Percentiles rank a stretch among this genome's conserved stretches.
phyloP scores from a whole-genome alignment of 2,888 invertebrate species.

The Heteromyza rotundicornis region DNA sequence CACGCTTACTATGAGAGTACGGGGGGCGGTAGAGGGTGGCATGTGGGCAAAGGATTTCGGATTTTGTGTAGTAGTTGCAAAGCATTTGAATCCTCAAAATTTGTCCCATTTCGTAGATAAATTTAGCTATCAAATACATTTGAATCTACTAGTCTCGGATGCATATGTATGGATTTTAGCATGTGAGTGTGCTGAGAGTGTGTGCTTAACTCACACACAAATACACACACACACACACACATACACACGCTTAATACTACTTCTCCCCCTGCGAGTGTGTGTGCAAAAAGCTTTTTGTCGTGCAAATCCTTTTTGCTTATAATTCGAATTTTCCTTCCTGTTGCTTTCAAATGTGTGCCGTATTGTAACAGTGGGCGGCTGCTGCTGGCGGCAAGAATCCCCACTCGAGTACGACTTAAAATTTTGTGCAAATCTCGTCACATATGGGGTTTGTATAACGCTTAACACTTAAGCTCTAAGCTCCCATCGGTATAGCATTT shows the following conservation, averaged over 20 bases:
- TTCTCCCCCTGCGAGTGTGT: conserved; percentile 16
- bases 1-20: conserved; percentile 1
- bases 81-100: conserved; percentile 32
- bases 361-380: conserved; percentile 1
- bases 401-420: conserved; percentile 43
- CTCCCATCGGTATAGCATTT: conserved; percentile 14
- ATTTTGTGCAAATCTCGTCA: conserved; percentile 46
- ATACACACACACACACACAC: too few relatives aligned
- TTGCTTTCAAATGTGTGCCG: conserved; percentile 36
- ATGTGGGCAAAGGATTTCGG: too few relatives aligned
- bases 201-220: conserved; percentile 49
- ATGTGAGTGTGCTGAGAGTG: conserved; percentile 29
- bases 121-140: conserved; percentile 26
- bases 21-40: too few relatives aligned
- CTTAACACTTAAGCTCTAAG: conserved; percentile 59
- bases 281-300: conserved; percentile 33
- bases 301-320: conserved; percentile 49
- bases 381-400: conserved; percentile 41
- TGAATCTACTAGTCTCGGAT: not conserved
- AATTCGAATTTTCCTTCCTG: conserved; percentile 51
- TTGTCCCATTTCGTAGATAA: conserved; percentile 30
- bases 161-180: conserved; percentile 9
- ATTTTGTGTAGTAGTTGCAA: conserved; percentile 19
- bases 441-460: conserved; percentile 52
- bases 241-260: too few relatives aligned